A percentile compares a stretch with the other conserved stretches of the same genome.
These are phyloP conservation scores for Megaceryle torquata DNA, from an alignment of 2,113 vertebrate species.

Conservation along the genomic window DNA sequence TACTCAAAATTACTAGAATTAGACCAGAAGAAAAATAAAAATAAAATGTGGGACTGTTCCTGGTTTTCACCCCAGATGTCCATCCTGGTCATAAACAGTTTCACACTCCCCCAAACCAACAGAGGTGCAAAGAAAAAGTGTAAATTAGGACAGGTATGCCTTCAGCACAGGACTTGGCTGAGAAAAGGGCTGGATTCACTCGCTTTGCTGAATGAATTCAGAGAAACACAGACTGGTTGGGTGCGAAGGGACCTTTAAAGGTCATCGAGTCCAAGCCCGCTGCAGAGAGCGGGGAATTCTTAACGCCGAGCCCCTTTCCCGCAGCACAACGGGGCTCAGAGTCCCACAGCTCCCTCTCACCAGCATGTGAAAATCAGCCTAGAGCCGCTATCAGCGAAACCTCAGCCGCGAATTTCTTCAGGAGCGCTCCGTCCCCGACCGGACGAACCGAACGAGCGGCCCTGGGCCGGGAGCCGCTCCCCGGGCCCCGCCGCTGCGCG, in stretches of 20 bases:
- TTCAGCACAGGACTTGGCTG: background rate
- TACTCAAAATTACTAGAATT: background rate
- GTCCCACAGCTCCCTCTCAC: fast-evolving
- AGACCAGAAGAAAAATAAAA: background rate
- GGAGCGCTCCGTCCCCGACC: too few species aligned
- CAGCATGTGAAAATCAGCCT: fast-evolving
- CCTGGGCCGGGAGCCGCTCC: background rate
- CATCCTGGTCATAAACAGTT: background rate
- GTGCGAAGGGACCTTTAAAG: background rate
- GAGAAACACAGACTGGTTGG: background rate
- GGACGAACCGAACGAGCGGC: too few species aligned
- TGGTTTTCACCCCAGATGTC: background rate
- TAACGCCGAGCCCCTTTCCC: background rate
- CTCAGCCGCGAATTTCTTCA: background rate
- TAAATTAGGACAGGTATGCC: background rate
- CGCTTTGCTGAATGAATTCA: background rate
- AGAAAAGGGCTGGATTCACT: background rate
- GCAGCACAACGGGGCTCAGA: fast-evolving
- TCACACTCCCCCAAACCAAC: background rate
- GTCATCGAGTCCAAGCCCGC: background rate
- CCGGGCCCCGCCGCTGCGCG: background rate
- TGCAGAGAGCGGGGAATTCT: background rate
- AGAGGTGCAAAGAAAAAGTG: background rate
- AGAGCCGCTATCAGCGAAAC: fast-evolving
- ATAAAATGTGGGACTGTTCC: background rate